These are phyloP conservation scores for Oenanthe oenanthe DNA, from an alignment of 2,113 vertebrate genomes.

Conservation along the genomic window DNA sequence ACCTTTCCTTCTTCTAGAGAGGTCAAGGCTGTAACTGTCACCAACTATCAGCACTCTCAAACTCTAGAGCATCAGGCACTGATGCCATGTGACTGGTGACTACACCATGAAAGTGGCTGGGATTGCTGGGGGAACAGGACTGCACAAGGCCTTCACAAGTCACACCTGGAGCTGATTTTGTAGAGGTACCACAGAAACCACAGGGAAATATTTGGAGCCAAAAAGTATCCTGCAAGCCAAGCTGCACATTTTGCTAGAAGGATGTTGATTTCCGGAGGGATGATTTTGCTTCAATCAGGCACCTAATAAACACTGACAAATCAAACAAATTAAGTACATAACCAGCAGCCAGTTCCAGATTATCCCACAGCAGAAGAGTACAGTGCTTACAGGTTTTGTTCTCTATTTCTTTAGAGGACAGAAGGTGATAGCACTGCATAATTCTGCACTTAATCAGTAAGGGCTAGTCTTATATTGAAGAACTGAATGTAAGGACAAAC, in stretches of 20 bases:
- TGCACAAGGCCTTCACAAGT: not conserved
- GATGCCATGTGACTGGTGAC: not conserved
- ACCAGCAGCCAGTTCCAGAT: not conserved
- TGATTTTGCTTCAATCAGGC: not conserved
- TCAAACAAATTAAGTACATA: not conserved
- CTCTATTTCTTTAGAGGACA: not conserved
- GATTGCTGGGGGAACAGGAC: not conserved
- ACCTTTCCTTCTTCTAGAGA: rapidly evolving
- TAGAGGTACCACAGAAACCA: not conserved
- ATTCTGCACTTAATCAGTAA: not conserved
- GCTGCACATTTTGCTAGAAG: not conserved
- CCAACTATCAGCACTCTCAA: not conserved
- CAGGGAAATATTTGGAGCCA: not conserved
- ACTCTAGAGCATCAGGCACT: not conserved
- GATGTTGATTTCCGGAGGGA: not conserved
- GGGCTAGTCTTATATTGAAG: not conserved
- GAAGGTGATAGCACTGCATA: not conserved
- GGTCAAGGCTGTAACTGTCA: not conserved
- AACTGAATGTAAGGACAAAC: not conserved
- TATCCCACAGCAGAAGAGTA: not conserved
- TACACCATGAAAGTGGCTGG: not conserved
- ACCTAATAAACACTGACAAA: not conserved
- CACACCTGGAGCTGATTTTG: not conserved
- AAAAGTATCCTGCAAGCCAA: not conserved
- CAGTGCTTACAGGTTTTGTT: not conserved